Evolutionary conservation across 2,113 vertebrate genomes (phyloP).

Genomic region (Gila orcuttii): DNA sequence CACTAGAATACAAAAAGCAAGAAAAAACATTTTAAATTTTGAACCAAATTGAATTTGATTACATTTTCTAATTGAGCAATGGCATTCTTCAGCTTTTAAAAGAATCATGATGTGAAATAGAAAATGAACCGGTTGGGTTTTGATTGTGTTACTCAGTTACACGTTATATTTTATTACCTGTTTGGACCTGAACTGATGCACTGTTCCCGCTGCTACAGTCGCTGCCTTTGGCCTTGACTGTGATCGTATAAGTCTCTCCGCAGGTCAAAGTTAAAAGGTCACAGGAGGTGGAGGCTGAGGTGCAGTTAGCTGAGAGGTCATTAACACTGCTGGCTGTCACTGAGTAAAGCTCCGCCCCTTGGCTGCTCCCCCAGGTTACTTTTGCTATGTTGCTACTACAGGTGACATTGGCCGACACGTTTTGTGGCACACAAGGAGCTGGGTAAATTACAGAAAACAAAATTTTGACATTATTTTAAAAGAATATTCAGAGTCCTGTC

Average conservation of each 20-base stretch:
- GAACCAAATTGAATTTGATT: neutral
- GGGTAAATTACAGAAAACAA: conserved; percentile 1
- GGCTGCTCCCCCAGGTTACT: conserved; percentile 45
- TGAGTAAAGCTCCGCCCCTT: conserved; percentile 36
- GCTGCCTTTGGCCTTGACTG: conserved; percentile 40
- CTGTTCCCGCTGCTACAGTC: conserved; percentile 49
- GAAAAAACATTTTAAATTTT: too few relatives aligned
- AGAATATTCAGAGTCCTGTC: neutral
- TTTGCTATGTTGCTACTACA: conserved; percentile 45
- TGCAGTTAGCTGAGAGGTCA: conserved; percentile 48
- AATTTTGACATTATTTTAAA: neutral
- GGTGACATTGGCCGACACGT: conserved; percentile 33
- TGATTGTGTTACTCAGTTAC: neutral
- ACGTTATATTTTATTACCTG: neutral
- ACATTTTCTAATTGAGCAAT: neutral
- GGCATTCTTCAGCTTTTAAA: neutral
- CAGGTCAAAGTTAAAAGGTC: conserved; percentile 47
- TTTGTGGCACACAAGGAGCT: conserved; percentile 51
- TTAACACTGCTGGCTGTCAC: conserved; percentile 42
- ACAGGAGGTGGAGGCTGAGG: conserved; percentile 48
- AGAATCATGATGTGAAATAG: neutral
- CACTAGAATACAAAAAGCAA: conserved; percentile 32
- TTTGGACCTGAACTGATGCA: conserved; percentile 25
- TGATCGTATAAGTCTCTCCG: conserved; percentile 51
- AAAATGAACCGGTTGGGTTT: neutral